These are phyloP conservation scores for Coracopsis vasa DNA, from an alignment of 2,113 vertebrate species.

Conservation along the genomic window DNA sequence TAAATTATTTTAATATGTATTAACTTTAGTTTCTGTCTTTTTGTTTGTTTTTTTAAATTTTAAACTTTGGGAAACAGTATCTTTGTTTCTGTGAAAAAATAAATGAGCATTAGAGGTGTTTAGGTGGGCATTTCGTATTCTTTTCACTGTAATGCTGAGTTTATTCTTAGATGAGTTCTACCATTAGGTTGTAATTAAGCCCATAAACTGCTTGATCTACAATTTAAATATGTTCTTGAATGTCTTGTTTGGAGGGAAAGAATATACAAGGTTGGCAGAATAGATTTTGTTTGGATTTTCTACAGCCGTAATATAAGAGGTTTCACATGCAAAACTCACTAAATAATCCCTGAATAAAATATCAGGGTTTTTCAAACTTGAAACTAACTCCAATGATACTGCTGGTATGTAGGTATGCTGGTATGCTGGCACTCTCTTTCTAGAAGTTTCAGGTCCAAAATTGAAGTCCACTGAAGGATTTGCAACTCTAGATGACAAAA, in stretches of 20 bases:
- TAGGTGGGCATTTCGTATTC: background rate
- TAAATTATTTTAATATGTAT: background rate
- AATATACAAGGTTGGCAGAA: background rate
- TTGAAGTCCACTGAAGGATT: background rate
- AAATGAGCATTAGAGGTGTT: background rate
- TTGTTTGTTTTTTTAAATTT: background rate
- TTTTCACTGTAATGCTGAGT: background rate
- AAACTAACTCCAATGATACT: background rate
- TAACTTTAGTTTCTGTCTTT: background rate
- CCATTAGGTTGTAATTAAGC: background rate
- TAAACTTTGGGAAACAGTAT: background rate
- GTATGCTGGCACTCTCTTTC: background rate
- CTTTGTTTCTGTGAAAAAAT: background rate
- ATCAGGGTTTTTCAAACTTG: background rate
- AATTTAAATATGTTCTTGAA: background rate
- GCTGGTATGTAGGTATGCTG: background rate
- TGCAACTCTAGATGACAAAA: background rate
- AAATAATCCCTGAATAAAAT: background rate
- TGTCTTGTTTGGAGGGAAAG: background rate
- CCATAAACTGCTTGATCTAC: background rate
- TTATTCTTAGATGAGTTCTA: constrained; percentile 26
- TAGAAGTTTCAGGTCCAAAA: background rate
- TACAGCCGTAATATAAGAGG: background rate
- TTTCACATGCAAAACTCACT: background rate
- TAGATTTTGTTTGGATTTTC: background rate